phyloP scores from a whole-genome alignment of 1,140 invertebrate species.

The Achroia grisella region DNA sequence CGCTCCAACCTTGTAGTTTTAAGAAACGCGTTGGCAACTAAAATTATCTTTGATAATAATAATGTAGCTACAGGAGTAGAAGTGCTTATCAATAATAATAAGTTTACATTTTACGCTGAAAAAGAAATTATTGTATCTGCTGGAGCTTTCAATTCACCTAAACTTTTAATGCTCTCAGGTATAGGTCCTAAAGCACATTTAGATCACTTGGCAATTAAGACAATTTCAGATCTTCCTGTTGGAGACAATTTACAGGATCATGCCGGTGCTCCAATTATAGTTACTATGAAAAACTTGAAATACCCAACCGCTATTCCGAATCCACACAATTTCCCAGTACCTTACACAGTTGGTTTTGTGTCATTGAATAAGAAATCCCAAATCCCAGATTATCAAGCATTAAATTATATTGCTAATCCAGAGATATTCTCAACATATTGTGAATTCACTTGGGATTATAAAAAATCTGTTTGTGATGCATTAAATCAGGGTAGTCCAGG shows the following conservation, averaged over 20 bases:
- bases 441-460: slow-evolving; percentile 4
- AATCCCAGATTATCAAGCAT: slow-evolving; percentile 18
- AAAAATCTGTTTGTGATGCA: slow-evolving; percentile 16
- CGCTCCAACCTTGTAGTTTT: slow-evolving; percentile 67
- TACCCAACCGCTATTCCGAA: too few species aligned
- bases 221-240: slow-evolving; percentile 79
- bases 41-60: slow-evolving; percentile 78
- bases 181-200: slow-evolving; percentile 77
- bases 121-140: slow-evolving; percentile 79
- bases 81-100: slow-evolving; percentile 52
- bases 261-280: slow-evolving; percentile 77
- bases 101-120: slow-evolving; percentile 63
- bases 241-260: slow-evolving; percentile 83
- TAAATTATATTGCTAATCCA: slow-evolving; percentile 5
- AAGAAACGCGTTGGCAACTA: slow-evolving; percentile 25
- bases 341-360: slow-evolving; percentile 84
- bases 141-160: slow-evolving; percentile 76
- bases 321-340: too few species aligned
- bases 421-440: slow-evolving; percentile 4
- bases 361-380: slow-evolving; percentile 67
- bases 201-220: slow-evolving; percentile 73
- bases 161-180: slow-evolving; percentile 80
- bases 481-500: too few species aligned
- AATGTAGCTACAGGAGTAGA: slow-evolving; percentile 67
- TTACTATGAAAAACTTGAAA: too few species aligned